Evolutionary conservation across 2,113 vertebrate species (phyloP), one percentile per base, ranked within the genome.

Genomic region (Bubalus kerabau): DNA sequence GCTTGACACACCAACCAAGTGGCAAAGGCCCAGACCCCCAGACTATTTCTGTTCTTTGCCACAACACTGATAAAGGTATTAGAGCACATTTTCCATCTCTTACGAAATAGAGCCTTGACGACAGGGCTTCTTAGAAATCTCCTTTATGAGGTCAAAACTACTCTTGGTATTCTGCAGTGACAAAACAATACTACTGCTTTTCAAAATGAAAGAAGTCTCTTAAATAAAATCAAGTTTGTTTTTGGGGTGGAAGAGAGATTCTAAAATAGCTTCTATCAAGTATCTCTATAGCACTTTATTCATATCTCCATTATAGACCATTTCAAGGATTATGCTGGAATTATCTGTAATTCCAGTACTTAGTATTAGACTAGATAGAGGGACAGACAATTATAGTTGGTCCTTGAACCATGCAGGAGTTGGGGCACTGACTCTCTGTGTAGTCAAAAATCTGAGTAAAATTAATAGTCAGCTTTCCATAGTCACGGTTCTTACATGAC

Each of bases 201-300:
- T 90, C n/a, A 92, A 96, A 97, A 81, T 12, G 71, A 93, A 91
- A 80, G 6, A 40, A n/a, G 28, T 57, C 28, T 89, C 62, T 83
- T 90, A 86, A 91, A 95, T 85, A 89, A 96, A 91, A 52, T 71
- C 14, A 83, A 67, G 71, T 90, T 92, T 59, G 26, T 46, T 88
- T 74, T 60, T 1, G 3, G 30, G n/a, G 4, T 62, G 26, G 26
- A 30, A 28, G 76, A 86, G 16, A 97, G 43, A 90, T 17, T 92
- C 46, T 52, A 85, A 82, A 94, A 83, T 36, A 92, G 89, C 36
- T 88, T 85, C 32, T 87, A 52, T 90, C 21, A 85, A 85, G 40
- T 91, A 93, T 57, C 23, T 26, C 78, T 85, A 52, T 0, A 82
- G 78, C 11, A 60, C 23, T 91, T 36, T 30, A 48, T 48, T 86